Percentiles rank a stretch among this genome's conserved stretches.
Evolutionary conservation across 2,888 invertebrate genomes (phyloP).

Genomic region (Lordiphosa fenestrarum): DNA sequence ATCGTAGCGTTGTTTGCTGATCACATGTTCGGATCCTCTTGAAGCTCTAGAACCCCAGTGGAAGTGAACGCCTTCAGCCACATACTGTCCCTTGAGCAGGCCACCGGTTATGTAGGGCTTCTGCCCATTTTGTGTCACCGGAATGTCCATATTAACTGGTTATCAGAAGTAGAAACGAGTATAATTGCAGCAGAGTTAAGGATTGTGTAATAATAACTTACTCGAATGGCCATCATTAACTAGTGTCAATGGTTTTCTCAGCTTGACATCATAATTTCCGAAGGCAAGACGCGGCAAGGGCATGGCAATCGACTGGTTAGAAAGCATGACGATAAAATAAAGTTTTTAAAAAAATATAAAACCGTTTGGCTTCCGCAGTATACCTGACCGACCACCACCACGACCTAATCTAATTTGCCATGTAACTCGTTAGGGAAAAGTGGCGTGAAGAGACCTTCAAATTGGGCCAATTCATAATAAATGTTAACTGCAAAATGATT

Average conservation of each 20-base stretch:
- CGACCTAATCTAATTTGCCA: too few relatives aligned
- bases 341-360: slow-evolving; percentile 21
- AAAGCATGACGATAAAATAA: slow-evolving; percentile 3
- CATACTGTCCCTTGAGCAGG: slow-evolving; percentile 47
- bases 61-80: slow-evolving; percentile 80
- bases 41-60: slow-evolving; percentile 87
- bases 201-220: slow-evolving; percentile 26
- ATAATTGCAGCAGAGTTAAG: neutral
- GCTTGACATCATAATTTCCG: slow-evolving; percentile 83
- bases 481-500: too few relatives aligned
- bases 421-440: slow-evolving; percentile 3
- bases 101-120: slow-evolving; percentile 66
- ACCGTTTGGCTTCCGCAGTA: slow-evolving; percentile 1
- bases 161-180: neutral
- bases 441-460: slow-evolving; percentile 15
- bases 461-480: slow-evolving; percentile 5
- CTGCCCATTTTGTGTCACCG: slow-evolving; percentile 49
- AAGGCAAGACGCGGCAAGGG: slow-evolving; percentile 57
- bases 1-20: slow-evolving; percentile 81
- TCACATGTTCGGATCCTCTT: slow-evolving; percentile 82
- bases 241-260: slow-evolving; percentile 83
- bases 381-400: too few relatives aligned
- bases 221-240: slow-evolving; percentile 86
- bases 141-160: slow-evolving; percentile 59
- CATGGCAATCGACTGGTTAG: slow-evolving; percentile 41